Evolutionary conservation across 2,888 invertebrate species (phyloP), one percentile per base, ranked within the genome.

Genomic region (Diarsia mendica): DNA sequence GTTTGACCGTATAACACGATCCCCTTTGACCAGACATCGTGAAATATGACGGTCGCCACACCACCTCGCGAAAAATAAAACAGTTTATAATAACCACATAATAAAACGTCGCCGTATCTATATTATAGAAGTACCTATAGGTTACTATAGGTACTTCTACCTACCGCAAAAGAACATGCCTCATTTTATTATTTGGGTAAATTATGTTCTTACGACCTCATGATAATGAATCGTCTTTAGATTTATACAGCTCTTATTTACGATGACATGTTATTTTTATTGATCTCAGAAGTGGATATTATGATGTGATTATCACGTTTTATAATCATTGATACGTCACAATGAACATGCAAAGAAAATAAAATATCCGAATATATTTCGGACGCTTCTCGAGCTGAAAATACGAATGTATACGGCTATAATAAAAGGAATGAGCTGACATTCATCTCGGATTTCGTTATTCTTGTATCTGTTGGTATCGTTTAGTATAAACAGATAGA

Each of bases 401-500:
- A 86, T 82, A 86, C 51, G 67, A 80, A 75, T 77, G 69, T 77
- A 77, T 80, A 82, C 76, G 75, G 79, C 78, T 72, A 80, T 90
- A 88, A 89, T 91, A 90, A 92, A 92, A 90, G 85, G 85, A 90
- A 91, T 89, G 89, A 87, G 87, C 89, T 90, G 87, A 88, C 87
- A 87, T 85, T 83, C 84, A 89, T 90, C 88, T 88, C 90, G 81
- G 88, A 92, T 94, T 93, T 93, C 91, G 91, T 94, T 91, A 91
- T 92, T 92, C 89, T 90, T 89, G 91, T 91, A 92, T 91, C 90
- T 89, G 89, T 91, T 91, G 90, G 91, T 91, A 93, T 91, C 90
- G 89, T 89, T 91, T 90, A 91, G 91, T 91, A 93, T 94, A 94
- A 94, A 93, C 93, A 92, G 94, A 93, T 92, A 92, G 91, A 89